phyloP scores from a whole-genome alignment of 30 jellyfish, hydroid and myxozoan species.

The Nemopilema nomurai region DNA sequence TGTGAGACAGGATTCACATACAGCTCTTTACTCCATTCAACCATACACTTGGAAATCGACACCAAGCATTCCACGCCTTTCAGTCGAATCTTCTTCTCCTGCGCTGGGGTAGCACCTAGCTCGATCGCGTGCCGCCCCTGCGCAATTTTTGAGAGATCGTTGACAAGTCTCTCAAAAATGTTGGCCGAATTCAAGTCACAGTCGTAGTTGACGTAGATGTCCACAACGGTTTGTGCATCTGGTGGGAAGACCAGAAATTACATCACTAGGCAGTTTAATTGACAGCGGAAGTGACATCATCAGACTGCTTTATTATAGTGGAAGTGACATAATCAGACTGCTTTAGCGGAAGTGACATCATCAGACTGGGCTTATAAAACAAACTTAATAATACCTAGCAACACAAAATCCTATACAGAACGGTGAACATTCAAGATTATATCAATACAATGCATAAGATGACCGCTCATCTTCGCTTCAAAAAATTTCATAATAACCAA shows the following conservation, averaged over 20 bases:
- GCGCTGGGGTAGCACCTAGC: conserved; percentile 93
- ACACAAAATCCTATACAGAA: too few species aligned
- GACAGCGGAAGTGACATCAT: too few species aligned
- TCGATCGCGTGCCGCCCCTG: conserved; percentile 95
- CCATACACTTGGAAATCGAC: conserved; percentile 90
- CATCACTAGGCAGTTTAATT: too few species aligned
- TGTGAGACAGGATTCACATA: conserved; percentile 82
- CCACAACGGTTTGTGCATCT: conserved; percentile 94
- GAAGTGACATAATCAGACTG: too few species aligned
- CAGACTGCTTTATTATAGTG: too few species aligned
- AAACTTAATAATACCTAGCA: too few species aligned
- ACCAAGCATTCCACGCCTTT: conserved; percentile 93
- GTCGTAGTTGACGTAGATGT: conserved; percentile 89
- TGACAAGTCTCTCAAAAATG: conserved; percentile 83
- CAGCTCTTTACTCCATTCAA: conserved; percentile 91
- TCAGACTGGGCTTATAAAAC: too few species aligned
- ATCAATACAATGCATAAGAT: too few species aligned
- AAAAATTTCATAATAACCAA: too few species aligned
- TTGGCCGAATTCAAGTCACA: conserved; percentile 93
- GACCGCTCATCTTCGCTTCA: too few species aligned
- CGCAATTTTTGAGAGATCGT: conserved; percentile 88
- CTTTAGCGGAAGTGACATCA: too few species aligned
- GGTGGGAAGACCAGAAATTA: background rate
- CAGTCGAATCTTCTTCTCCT: conserved; percentile 86
- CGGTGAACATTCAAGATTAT: too few species aligned